These are phyloP conservation scores for Pseudoips prasinana DNA, from an alignment of 2,888 invertebrate species.

Conservation along the genomic window DNA sequence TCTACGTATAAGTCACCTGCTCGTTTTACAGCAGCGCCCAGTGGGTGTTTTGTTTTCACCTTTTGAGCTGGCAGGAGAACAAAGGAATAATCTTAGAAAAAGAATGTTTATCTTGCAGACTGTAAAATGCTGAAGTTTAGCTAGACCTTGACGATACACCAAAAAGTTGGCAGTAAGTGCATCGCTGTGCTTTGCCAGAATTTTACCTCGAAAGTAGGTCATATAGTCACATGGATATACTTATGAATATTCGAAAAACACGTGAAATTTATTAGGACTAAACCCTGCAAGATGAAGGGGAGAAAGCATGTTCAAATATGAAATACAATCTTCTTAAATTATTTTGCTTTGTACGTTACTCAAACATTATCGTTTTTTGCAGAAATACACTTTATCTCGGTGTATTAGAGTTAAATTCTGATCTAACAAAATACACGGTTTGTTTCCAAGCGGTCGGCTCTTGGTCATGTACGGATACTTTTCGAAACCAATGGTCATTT, in stretches of 20 bases:
- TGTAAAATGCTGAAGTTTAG: slow-evolving; percentile 35
- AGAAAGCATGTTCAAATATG: slow-evolving; percentile 25
- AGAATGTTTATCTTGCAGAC: slow-evolving; percentile 18
- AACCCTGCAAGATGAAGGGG: slow-evolving; percentile 18
- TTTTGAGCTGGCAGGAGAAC: no score
- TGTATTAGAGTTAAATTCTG: slow-evolving; percentile 3
- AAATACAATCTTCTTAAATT: slow-evolving; percentile 31
- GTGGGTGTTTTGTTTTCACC: no score
- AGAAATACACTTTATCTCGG: slow-evolving; percentile 4
- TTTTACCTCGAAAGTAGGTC: slow-evolving; percentile 50
- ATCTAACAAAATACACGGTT: background rate
- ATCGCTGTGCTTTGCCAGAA: slow-evolving; percentile 34
- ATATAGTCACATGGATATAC: slow-evolving; percentile 35
- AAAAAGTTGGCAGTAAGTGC: slow-evolving; percentile 43
- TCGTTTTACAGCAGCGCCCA: no score
- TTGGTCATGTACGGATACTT: slow-evolving; percentile 19
- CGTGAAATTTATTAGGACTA: slow-evolving; percentile 21
- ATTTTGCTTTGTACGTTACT: slow-evolving; percentile 23
- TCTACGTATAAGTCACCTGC: no score
- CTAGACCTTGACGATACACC: slow-evolving; percentile 40
- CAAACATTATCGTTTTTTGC: background rate
- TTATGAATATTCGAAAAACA: slow-evolving; percentile 35
- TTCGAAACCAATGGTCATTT: slow-evolving; percentile 19
- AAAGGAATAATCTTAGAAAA: background rate
- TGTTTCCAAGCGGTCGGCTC: slow-evolving; percentile 12